Percentiles rank a stretch among this genome's conserved stretches.
Evolutionary conservation across 1,140 invertebrate genomes (phyloP).

Genomic region (Plutomurus gul): DNA sequence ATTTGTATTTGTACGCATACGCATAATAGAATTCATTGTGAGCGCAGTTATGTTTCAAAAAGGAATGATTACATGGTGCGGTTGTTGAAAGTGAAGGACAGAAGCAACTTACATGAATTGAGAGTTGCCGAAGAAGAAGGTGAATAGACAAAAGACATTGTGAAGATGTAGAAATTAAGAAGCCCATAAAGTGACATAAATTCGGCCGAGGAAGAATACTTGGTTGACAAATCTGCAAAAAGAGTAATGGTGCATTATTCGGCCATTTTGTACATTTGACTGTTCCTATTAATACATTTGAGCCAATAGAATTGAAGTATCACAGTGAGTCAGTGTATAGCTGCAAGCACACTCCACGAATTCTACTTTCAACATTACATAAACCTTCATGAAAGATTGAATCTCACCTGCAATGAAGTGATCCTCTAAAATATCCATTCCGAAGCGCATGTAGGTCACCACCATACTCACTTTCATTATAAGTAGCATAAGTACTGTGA

Average conservation of each 20-base stretch:
- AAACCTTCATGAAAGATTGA: too few species aligned
- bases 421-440: constrained; percentile 85
- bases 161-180: constrained; percentile 91
- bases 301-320: too few species aligned
- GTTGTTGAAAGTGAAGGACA: not conserved
- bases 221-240: constrained; percentile 80
- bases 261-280: too few species aligned
- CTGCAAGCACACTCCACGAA: too few species aligned
- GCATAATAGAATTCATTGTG: too few species aligned
- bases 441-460: constrained; percentile 81
- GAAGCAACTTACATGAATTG: constrained; percentile 65
- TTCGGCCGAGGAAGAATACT: constrained; percentile 86
- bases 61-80: not conserved
- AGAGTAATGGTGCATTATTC: too few species aligned
- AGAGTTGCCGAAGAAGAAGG: constrained; percentile 78
- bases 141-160: constrained; percentile 93
- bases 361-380: too few species aligned
- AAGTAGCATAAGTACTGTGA: constrained; percentile 82
- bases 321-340: too few species aligned
- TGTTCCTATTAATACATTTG: too few species aligned
- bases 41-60: too few species aligned
- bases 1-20: too few species aligned
- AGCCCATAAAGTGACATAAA: constrained; percentile 96
- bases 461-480: constrained; percentile 77
- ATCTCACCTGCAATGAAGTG: constrained; percentile 94